Base-by-base conservation (phyloP, 2,797 vertebrate species). In the Microctenopoma steveboyesi region DNA sequence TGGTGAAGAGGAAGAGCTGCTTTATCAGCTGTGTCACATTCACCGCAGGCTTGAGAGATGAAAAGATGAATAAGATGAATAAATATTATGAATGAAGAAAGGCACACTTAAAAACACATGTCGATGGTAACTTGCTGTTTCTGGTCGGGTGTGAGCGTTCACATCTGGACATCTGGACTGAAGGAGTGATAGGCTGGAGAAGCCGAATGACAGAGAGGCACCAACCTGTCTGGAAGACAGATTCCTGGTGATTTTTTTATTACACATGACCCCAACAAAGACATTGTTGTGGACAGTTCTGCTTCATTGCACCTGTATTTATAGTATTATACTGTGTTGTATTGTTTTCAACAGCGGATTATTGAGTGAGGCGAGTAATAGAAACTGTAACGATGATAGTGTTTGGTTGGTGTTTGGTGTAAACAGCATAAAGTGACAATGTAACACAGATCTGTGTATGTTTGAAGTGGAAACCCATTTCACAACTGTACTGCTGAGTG, bases 21-120 rank as follows among this genome's bases (percentile, higher is more conserved):
- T 90, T 90, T 81, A 85, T 89, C 85, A 81, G 83, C 84, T 60
- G 84, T 81, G 81, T 89, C 52, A 37, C 55, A 40, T 76, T 73
- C 37, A 35, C 74, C 61, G 51, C 46, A 16, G 85, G 81, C 69
- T 27, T 5, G 7, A 72, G 46, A 69, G 49, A 75, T 62, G 51
- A 79, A 74, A 58, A 66, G 39, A 54, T 16, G 30, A 82, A 73
- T 67, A 72, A 56, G 49, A 85, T 62, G 74, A 83, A 88, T 79
- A 86, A 84, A 89, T 84, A 85, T 86, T 86, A 83, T 72, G 69
- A 85, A 77, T 70, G 28, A 72, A 82, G 76, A 73, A 73, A 76
- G 78, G 30, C 16, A 22, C 64, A 55, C 60, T 77, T 65, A 59
- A 49, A 69, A 69, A 57, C 76, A 61, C 45, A 51, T 67, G 70